Conservation (phyloP, 2,888 invertebrate genomes). For the Lymantria dispar region DNA sequence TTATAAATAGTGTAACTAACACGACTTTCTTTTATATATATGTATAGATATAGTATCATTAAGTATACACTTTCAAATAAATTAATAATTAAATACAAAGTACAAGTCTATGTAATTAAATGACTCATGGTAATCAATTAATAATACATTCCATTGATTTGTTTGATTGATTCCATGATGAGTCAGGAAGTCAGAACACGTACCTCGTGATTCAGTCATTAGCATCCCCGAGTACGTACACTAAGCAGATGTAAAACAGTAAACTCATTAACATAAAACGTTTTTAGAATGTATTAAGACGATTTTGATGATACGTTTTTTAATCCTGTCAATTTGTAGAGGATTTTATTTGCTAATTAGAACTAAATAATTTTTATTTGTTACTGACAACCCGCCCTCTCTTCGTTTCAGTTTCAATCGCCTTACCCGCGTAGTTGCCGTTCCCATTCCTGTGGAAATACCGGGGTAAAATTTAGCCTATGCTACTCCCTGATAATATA, state of each 20-base stretch:
- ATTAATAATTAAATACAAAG: constrained; percentile 43
- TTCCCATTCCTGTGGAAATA: no score
- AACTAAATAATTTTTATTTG: no score
- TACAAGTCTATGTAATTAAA: constrained; percentile 36
- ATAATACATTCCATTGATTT: constrained; percentile 35
- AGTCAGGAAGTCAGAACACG: constrained; percentile 56
- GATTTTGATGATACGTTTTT: background rate
- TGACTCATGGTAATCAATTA: constrained; percentile 54
- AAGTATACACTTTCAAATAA: constrained; percentile 6
- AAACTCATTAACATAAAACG: background rate
- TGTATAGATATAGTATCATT: no score
- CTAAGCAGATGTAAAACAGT: background rate
- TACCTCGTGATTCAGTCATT: constrained; percentile 35
- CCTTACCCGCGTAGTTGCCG: no score
- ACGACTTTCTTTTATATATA: no score
- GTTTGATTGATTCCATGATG: constrained; percentile 39
- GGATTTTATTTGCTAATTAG: no score
- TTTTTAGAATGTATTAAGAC: background rate
- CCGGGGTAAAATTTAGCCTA: no score
- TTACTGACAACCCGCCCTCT: no score
- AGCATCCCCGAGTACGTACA: constrained; percentile 24
- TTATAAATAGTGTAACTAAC: no score
- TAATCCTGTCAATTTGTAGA: no score
- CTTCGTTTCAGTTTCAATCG: no score
- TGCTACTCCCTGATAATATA: no score